Conservation (phyloP, 2,888 invertebrate species). For the Meiosimyza decipiens region DNA sequence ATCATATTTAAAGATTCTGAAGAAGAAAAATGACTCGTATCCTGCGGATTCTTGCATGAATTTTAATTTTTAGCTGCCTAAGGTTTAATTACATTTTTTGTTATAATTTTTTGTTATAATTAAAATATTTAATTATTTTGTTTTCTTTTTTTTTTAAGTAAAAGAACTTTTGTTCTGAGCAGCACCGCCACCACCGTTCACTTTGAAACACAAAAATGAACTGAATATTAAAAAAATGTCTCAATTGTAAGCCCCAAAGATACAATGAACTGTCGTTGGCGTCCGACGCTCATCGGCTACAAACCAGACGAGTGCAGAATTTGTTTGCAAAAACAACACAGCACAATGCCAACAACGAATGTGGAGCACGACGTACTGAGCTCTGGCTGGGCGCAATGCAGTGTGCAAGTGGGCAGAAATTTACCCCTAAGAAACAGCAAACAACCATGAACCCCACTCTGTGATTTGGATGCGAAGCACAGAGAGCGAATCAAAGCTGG, state of each 20-base stretch:
- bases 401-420: too few relatives aligned
- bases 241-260: slow-evolving; percentile 21
- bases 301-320: background rate
- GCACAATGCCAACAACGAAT: slow-evolving; percentile 3
- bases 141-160: too few relatives aligned
- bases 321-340: slow-evolving; percentile 7
- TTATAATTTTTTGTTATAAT: background rate
- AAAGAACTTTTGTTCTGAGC: too few relatives aligned
- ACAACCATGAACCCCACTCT: too few relatives aligned
- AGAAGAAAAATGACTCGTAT: too few relatives aligned
- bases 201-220: slow-evolving; percentile 14
- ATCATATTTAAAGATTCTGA: background rate
- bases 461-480: too few relatives aligned
- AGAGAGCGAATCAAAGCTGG: too few relatives aligned
- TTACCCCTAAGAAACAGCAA: too few relatives aligned
- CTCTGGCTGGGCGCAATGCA: too few relatives aligned
- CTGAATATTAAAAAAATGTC: slow-evolving; percentile 15
- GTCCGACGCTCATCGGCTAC: slow-evolving; percentile 4
- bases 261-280: slow-evolving; percentile 6
- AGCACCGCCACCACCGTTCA: background rate
- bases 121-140: too few relatives aligned
- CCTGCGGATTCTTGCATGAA: too few relatives aligned
- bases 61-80: background rate
- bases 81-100: background rate
- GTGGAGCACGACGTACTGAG: too few relatives aligned